Base-by-base conservation (phyloP, 2,888 invertebrate genomes). In the Ophraella communa region DNA sequence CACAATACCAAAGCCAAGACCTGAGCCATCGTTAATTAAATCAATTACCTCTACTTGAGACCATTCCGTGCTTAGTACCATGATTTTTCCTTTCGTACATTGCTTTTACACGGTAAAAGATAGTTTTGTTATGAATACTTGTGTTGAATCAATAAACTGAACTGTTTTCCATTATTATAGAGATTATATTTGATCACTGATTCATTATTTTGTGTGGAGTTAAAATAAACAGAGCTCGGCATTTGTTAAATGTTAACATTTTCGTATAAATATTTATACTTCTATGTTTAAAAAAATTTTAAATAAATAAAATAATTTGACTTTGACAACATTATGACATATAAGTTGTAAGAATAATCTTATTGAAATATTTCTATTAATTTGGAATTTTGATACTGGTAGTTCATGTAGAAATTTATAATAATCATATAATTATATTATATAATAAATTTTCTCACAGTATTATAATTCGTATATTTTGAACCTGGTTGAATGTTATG, bases 1-100 rank as follows among this genome's bases (percentile, higher is more conserved):
- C 76, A 99, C 97, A 79, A 99, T 93, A 75, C 98, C 98, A 84
- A 99, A 99, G 70, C 99, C 99, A 76, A 98, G 89, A 59, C 98
- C 97, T 78, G 95, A 94, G 74, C 97, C 98, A 87, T 98, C 98
- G 84, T 98, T 98, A 75, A 93, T 88, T 77, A 99, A 88, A 84
- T 98, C 98, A 83, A 99, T 96, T 79, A 97, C 95, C 90, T 99
- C 98, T 83, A 99, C 96, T 88, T 98, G 98, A 77, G 96, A 96
- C 97, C 97, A 98, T 88, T 98, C 98, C 83, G 98, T 98, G 85
- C 95, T 97, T 51, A 68, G 63, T 53, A 68, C 68, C 68, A 68
- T 68, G 39, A 53, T 68, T 65, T 57, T 53, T 53, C 30, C 21
- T 55, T 44, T 52, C 56, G 61, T 56, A 60, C 66, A 66, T 66